Conservation (phyloP, 2,888 invertebrate species). For the Lepidochrysops patricia region DNA sequence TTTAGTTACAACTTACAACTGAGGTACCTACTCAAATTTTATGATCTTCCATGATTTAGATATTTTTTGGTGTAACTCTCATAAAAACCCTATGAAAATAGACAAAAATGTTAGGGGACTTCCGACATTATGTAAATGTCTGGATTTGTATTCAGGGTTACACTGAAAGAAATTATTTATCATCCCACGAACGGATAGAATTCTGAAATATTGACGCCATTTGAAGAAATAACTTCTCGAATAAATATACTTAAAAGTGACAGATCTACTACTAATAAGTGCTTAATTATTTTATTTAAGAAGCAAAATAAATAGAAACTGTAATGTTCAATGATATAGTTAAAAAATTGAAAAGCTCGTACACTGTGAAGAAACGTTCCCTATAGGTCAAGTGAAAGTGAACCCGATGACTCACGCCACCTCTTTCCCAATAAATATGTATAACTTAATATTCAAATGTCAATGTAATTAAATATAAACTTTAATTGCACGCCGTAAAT, state of each 20-base stretch:
- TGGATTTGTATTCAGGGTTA: no score
- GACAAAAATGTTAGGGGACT: no score
- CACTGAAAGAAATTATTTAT: no score
- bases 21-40: not conserved
- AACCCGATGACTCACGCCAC: constrained; percentile 48
- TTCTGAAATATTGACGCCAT: no score
- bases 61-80: no score
- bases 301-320: not conserved
- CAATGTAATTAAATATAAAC: constrained; percentile 11
- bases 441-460: not conserved
- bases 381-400: constrained; percentile 52
- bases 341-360: not conserved
- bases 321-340: not conserved
- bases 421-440: constrained; percentile 46
- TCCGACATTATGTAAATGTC: no score
- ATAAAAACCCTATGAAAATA: no score
- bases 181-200: no score
- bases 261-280: no score
- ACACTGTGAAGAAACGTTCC: not conserved
- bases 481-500: constrained; percentile 17
- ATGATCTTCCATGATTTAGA: not conserved
- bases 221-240: no score
- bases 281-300: no score
- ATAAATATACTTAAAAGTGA: no score
- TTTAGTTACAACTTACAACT: not conserved